These are phyloP conservation scores for Drosophila grimshawi DNA, from an alignment of 1,140 invertebrate genomes.

Conservation along the genomic window DNA sequence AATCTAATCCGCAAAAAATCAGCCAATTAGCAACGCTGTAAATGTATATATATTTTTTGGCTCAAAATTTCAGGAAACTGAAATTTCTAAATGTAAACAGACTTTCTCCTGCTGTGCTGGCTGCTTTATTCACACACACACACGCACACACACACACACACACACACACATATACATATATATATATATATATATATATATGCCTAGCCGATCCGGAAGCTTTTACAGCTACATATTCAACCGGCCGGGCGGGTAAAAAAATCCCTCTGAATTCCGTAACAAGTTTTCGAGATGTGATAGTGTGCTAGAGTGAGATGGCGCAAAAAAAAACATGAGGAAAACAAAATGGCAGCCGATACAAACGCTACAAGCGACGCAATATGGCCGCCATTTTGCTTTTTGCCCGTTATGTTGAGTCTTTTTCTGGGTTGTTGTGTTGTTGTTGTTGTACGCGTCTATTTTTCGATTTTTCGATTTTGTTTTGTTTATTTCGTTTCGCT, in stretches of 20 bases:
- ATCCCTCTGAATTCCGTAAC: not conserved
- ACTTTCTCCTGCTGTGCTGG: slow-evolving; percentile 54
- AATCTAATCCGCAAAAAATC: no score
- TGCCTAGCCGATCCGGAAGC: not conserved
- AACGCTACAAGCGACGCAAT: slow-evolving; percentile 75
- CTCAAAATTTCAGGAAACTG: slow-evolving; percentile 2
- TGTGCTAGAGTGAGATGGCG: slow-evolving; percentile 50
- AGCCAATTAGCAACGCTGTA: no score
- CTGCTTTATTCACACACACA: not conserved
- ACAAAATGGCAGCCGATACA: slow-evolving; percentile 74
- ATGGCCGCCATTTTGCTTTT: slow-evolving; percentile 77
- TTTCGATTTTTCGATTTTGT: slow-evolving; percentile 56
- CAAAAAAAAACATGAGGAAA: slow-evolving; percentile 33
- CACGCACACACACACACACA: not conserved
- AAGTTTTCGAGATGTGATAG: slow-evolving; percentile 16
- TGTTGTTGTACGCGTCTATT: slow-evolving; percentile 51
- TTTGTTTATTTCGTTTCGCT: slow-evolving; percentile 45
- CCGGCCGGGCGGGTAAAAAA: not conserved
- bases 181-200: not conserved
- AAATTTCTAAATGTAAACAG: slow-evolving; percentile 21
- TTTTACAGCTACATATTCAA: not conserved
- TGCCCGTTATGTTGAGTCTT: slow-evolving; percentile 60
- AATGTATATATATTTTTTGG: no score
- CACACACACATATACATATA: not conserved
- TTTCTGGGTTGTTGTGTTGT: not conserved